These are phyloP conservation scores for Echinometra lucunter DNA, from an alignment of 53 echinoderm and acorn worm species.

Conservation along the genomic window DNA sequence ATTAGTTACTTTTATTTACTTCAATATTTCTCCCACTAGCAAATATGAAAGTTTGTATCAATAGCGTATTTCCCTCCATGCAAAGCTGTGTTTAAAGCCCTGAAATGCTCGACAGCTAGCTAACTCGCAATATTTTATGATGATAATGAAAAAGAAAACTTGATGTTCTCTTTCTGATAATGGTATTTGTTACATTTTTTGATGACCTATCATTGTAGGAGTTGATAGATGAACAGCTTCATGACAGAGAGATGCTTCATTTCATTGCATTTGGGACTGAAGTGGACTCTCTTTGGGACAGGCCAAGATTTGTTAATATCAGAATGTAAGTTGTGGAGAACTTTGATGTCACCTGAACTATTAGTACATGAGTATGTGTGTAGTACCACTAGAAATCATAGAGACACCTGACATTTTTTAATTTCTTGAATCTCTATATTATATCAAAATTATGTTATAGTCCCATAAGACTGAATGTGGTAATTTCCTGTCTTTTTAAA, in stretches of 20 bases:
- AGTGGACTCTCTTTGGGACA: conserved; percentile 84
- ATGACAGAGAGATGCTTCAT: conserved; percentile 95
- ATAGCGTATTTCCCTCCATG: no score
- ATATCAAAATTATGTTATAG: background rate
- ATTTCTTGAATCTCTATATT: background rate
- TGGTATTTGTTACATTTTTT: no score
- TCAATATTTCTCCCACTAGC: no score
- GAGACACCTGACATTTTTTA: background rate
- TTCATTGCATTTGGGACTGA: conserved; percentile 92
- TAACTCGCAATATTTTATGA: no score
- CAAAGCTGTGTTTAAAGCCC: no score
- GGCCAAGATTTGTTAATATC: conserved; percentile 94
- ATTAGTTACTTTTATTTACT: no score
- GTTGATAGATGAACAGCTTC: conserved; percentile 97
- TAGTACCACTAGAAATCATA: background rate
- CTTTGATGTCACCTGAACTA: background rate
- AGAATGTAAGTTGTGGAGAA: conserved; percentile 84
- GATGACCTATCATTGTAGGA: conserved; percentile 67
- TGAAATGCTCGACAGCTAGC: no score
- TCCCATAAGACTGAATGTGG: background rate
- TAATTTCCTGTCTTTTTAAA: background rate
- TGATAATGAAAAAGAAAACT: no score
- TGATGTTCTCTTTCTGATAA: no score
- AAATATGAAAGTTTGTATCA: no score
- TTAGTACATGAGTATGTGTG: background rate